A percentile compares a stretch with the other conserved stretches of the same genome.
phyloP scores from a whole-genome alignment of 2,797 vertebrate species.

The Clarias pachynema region DNA sequence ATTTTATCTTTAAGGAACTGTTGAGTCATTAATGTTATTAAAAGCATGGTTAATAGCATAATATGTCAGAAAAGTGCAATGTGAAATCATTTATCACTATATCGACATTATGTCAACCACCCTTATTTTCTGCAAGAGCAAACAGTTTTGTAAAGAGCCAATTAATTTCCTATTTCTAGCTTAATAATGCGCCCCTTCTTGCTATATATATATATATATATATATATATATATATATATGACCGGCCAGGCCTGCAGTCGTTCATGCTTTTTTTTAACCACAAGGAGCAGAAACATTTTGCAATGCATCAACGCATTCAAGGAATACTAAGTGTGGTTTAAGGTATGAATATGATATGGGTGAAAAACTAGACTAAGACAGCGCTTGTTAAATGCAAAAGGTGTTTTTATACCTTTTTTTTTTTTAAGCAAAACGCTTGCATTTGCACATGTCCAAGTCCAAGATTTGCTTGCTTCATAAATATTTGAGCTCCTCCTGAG shows the following conservation, averaged over 20 bases:
- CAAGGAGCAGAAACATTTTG: slow-evolving; percentile 29
- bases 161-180: slow-evolving; percentile 26
- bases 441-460: slow-evolving; percentile 29
- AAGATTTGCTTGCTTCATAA: slow-evolving; percentile 41
- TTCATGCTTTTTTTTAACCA: slow-evolving; percentile 29
- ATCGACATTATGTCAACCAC: background rate
- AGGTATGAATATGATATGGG: background rate
- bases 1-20: background rate
- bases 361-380: background rate
- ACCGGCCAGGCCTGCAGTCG: background rate
- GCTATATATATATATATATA: background rate
- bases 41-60: background rate
- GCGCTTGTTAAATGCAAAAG: slow-evolving; percentile 28
- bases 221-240: background rate
- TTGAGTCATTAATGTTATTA: background rate
- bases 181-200: background rate
- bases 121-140: background rate
- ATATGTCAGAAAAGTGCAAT: background rate
- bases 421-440: background rate
- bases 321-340: slow-evolving; percentile 25
- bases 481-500: slow-evolving; percentile 46
- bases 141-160: background rate
- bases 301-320: slow-evolving; percentile 13
- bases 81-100: background rate
- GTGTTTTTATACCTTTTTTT: background rate